These are phyloP conservation scores for Sebastes wilsoni DNA, from an alignment of 2,797 vertebrate species.

Conservation along the genomic window DNA sequence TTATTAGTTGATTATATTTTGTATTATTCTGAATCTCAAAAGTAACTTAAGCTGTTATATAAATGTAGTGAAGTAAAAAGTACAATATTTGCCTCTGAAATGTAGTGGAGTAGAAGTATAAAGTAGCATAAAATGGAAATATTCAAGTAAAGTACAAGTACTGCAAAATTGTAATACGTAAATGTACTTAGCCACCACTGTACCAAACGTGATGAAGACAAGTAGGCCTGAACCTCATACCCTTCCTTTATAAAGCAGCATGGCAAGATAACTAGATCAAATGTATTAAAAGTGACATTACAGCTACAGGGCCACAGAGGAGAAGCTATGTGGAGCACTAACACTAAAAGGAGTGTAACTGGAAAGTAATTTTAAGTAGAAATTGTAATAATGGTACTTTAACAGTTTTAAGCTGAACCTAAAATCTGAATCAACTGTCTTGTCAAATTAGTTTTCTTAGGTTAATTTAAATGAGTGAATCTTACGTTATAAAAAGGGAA, in stretches of 20 bases:
- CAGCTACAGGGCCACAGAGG: neutral
- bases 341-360: neutral
- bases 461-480: neutral
- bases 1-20: neutral
- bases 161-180: too few relatives aligned
- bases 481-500: neutral
- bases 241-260: neutral
- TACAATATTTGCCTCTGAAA: too few relatives aligned
- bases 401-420: neutral
- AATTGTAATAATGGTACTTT: neutral
- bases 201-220: slow-evolving; percentile 5
- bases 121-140: too few relatives aligned
- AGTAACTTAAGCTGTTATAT: neutral
- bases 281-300: neutral
- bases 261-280: neutral
- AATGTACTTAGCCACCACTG: too few relatives aligned
- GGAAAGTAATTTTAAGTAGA: neutral
- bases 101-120: too few relatives aligned
- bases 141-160: too few relatives aligned
- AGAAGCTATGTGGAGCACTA: neutral
- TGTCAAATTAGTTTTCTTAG: neutral
- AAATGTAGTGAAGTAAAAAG: neutral
- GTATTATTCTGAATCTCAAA: neutral
- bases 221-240: neutral
- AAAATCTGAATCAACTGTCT: neutral